Evolutionary conservation across 1,140 invertebrate genomes (phyloP).

Genomic region (Panagrolaimus sp.): DNA sequence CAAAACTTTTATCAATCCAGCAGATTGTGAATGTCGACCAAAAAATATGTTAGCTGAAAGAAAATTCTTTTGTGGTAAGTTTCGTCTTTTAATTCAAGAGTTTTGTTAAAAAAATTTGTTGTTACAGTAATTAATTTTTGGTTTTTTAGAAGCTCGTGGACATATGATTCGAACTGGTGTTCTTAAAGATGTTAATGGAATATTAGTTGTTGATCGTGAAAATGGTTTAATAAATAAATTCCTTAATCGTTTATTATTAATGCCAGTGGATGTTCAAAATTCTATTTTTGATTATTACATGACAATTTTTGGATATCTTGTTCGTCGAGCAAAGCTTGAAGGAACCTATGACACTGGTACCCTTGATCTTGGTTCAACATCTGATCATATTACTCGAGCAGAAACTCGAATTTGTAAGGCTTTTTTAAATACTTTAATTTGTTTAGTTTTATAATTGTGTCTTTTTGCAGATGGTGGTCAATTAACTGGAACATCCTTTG

Average conservation of each 20-base stretch:
- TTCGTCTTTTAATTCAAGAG: not conserved
- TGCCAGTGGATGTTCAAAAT: constrained; percentile 93
- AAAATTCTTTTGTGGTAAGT: constrained; percentile 78
- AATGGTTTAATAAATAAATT: constrained; percentile 95
- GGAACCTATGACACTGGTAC: constrained; percentile 64
- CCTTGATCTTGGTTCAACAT: constrained; percentile 54
- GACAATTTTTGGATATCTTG: constrained; percentile 72
- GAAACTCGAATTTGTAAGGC: constrained; percentile 54
- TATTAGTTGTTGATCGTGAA: constrained; percentile 63
- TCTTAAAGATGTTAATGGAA: constrained; percentile 27
- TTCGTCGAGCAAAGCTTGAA: constrained; percentile 62
- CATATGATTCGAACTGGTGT: constrained; percentile 59
- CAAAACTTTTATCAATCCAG: constrained; percentile 71
- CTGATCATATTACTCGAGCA: constrained; percentile 52
- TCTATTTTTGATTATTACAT: constrained; percentile 94
- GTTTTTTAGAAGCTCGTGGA: constrained; percentile 49
- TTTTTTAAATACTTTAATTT: too few relatives aligned
- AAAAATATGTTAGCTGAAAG: constrained; percentile 69
- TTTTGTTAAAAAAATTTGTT: constrained; percentile 7
- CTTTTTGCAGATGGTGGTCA: constrained; percentile 24
- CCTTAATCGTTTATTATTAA: constrained; percentile 90
- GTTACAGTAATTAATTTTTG: not conserved
- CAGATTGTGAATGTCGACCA: constrained; percentile 63
- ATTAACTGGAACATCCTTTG: constrained; percentile 44
- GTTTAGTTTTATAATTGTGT: too few relatives aligned